Evolutionary conservation across 2,888 invertebrate species (phyloP).

Genomic region (Exephanes ischioxanthus): DNA sequence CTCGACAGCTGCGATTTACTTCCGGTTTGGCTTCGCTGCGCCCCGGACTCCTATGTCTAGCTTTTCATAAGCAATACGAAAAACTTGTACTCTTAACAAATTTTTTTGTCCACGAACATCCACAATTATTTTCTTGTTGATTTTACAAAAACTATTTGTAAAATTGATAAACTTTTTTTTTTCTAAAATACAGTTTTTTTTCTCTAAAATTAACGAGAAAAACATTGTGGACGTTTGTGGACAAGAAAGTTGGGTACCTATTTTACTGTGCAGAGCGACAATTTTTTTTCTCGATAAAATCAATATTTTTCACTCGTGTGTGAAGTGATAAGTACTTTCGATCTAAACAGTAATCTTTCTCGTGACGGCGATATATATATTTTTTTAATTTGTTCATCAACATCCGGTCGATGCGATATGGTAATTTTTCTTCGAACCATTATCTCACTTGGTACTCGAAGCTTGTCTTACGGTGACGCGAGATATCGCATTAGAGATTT

Average conservation of each 20-base stretch:
- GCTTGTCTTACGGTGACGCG: neutral
- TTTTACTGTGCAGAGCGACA: neutral
- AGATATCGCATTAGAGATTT: constrained; percentile 38
- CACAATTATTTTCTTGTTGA: neutral
- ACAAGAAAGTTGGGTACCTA: neutral
- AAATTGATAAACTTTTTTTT: neutral
- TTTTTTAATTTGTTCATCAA: neutral
- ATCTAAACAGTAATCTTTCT: neutral
- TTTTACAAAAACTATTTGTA: neutral
- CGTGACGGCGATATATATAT: neutral
- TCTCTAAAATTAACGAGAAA: too few relatives aligned
- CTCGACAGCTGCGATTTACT: constrained; percentile 19
- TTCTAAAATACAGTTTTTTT: too few relatives aligned
- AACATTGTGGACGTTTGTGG: too few relatives aligned
- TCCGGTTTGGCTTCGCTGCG: constrained; percentile 24
- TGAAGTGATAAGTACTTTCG: neutral
- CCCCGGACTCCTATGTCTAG: neutral
- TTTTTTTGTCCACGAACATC: too few relatives aligned
- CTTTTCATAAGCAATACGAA: neutral
- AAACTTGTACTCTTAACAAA: too few relatives aligned
- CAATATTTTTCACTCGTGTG: neutral
- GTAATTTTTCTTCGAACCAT: neutral
- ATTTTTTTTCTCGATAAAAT: neutral
- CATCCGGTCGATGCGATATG: constrained; percentile 4
- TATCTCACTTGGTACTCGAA: constrained; percentile 12